Evolutionary conservation across 2,888 invertebrate species (phyloP).

Genomic region (Latheticus oryzae): DNA sequence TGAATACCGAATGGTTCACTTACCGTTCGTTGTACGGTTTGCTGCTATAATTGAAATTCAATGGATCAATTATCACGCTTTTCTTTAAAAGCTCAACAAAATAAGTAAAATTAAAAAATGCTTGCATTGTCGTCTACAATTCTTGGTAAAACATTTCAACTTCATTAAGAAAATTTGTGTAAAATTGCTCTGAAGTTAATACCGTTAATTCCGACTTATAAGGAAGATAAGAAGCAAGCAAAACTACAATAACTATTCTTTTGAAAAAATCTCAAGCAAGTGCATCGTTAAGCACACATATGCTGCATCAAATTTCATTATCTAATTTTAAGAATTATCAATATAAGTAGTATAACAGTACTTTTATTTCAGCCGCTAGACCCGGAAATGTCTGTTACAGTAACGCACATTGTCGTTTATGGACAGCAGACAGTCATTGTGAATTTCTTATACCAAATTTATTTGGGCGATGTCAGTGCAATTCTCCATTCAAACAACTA

Average conservation of each 20-base stretch:
- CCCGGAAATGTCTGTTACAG: slow-evolving; percentile 91
- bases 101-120: neutral
- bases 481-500: slow-evolving; percentile 73
- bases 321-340: too few relatives aligned
- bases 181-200: slow-evolving; percentile 10
- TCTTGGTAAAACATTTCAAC: neutral
- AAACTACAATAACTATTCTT: slow-evolving; percentile 31
- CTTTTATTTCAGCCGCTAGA: slow-evolving; percentile 75
- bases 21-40: slow-evolving; percentile 35
- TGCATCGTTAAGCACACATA: slow-evolving; percentile 23
- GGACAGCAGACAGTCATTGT: slow-evolving; percentile 86
- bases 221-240: slow-evolving; percentile 21
- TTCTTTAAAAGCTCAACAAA: neutral
- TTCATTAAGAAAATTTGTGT: slow-evolving; percentile 18
- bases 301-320: slow-evolving; percentile 13
- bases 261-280: slow-evolving; percentile 21
- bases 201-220: slow-evolving; percentile 22
- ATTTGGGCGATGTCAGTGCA: slow-evolving; percentile 89
- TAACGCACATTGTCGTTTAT: slow-evolving; percentile 88
- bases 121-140: neutral
- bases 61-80: slow-evolving; percentile 20
- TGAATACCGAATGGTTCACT: slow-evolving; percentile 22
- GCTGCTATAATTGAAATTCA: slow-evolving; percentile 28
- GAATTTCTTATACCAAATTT: slow-evolving; percentile 90
- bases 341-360: slow-evolving; percentile 1